These are phyloP conservation scores for Cynocephalus volans DNA, from an alignment of 2,113 vertebrate genomes.

Conservation along the genomic window DNA sequence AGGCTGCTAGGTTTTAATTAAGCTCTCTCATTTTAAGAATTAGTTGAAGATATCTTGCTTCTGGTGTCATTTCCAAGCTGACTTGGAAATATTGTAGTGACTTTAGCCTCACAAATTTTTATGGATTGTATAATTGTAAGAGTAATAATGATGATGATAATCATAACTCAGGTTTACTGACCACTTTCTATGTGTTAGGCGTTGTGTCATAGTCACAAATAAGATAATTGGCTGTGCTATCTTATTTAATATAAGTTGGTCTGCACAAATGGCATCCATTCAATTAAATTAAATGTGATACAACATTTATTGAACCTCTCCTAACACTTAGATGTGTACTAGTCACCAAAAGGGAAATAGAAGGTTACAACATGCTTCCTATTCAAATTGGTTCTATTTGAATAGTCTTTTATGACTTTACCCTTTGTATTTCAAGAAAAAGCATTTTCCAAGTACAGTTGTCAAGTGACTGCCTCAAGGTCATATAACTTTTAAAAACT, in stretches of 20 bases:
- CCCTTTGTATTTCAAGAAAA: constrained; percentile 27
- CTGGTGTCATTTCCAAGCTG: constrained; percentile 13
- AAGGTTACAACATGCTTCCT: neutral
- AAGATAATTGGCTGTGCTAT: neutral
- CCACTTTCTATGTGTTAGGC: neutral
- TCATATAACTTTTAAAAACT: neutral
- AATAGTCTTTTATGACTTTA: neutral
- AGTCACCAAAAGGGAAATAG: neutral
- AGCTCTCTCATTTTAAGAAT: constrained; percentile 23
- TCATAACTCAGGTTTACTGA: neutral
- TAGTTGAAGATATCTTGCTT: neutral
- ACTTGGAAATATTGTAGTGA: neutral
- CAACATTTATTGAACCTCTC: neutral
- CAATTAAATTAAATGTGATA: neutral
- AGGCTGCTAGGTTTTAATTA: constrained; percentile 39
- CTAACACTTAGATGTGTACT: neutral
- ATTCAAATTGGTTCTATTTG: neutral
- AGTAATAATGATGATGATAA: neutral
- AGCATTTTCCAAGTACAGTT: neutral
- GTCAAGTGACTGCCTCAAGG: neutral
- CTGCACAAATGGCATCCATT: neutral
- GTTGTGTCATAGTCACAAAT: neutral
- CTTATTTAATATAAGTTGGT: neutral
- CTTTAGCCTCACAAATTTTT: constrained; percentile 28
- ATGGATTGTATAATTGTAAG: neutral